Conservation (phyloP, 1,140 invertebrate species). For the Macrobrachium rosenbergii region DNA sequence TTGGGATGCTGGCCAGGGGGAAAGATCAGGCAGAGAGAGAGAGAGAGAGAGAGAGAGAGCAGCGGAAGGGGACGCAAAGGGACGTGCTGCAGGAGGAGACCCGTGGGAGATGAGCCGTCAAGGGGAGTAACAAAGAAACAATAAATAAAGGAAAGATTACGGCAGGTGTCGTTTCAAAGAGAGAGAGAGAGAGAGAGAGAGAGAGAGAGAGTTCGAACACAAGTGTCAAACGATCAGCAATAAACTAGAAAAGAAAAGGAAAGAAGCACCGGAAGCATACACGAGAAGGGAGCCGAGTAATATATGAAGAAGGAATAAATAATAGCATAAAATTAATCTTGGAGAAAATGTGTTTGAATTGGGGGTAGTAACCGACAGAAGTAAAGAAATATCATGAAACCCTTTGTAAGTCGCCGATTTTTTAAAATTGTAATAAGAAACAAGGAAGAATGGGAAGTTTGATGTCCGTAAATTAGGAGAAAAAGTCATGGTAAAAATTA, state of each 20-base stretch:
- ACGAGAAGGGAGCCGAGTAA: background rate
- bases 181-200: background rate
- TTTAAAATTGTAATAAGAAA: no score
- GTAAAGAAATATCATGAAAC: no score
- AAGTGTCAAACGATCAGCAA: background rate
- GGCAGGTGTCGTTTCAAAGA: background rate
- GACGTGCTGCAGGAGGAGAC: background rate
- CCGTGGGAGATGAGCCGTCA: background rate
- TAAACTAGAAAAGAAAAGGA: background rate
- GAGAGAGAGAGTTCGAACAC: background rate
- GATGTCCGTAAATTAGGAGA: no score
- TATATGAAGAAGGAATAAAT: background rate
- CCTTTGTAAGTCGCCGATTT: no score
- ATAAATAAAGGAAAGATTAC: background rate
- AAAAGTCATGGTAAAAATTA: no score
- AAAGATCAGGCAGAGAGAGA: background rate
- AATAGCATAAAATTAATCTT: background rate
- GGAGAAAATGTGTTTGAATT: no score
- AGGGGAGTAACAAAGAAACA: background rate
- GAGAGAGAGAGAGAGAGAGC: slow-evolving; percentile 1
- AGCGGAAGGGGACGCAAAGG: background rate
- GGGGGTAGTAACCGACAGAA: no score
- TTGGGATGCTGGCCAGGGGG: slow-evolving; percentile 32
- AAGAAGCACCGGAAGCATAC: background rate
- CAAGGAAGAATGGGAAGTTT: no score